Conservation (phyloP, 2,113 vertebrate genomes). For the Myotis brandtii region DNA sequence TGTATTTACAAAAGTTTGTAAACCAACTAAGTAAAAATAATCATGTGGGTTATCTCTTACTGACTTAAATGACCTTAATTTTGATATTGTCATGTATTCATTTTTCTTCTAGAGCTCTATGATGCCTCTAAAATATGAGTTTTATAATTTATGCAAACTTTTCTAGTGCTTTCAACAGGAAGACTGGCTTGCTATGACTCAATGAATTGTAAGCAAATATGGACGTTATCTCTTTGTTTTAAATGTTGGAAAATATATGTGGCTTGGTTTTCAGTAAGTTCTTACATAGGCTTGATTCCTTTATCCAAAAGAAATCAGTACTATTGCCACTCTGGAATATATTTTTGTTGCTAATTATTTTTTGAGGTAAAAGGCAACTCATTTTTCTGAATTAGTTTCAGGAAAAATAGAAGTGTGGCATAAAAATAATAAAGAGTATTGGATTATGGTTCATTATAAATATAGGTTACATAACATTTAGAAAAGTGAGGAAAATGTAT, state of each 20-base stretch:
- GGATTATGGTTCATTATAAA: not conserved
- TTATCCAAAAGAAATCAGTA: not conserved
- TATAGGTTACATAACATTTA: not conserved
- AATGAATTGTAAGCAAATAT: not conserved
- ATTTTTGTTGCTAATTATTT: not conserved
- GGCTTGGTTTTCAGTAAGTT: not conserved
- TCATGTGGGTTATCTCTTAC: not conserved
- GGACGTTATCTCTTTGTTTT: not conserved
- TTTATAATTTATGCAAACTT: not conserved
- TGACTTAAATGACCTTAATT: not conserved
- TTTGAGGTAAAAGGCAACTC: not conserved
- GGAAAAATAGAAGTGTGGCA: not conserved
- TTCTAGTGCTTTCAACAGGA: not conserved
- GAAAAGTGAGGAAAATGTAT: not conserved
- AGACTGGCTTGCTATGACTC: not conserved
- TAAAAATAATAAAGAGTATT: not conserved
- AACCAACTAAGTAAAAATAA: not conserved
- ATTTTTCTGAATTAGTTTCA: not conserved
- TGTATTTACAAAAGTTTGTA: not conserved
- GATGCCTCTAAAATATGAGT: not conserved
- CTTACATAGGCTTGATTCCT: not conserved
- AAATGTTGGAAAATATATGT: not conserved
- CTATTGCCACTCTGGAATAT: not conserved
- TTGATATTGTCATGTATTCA: not conserved
- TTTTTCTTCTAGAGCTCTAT: not conserved